Base-by-base conservation (phyloP, 1,140 invertebrate genomes). In the Drosophila nebulosa region DNA sequence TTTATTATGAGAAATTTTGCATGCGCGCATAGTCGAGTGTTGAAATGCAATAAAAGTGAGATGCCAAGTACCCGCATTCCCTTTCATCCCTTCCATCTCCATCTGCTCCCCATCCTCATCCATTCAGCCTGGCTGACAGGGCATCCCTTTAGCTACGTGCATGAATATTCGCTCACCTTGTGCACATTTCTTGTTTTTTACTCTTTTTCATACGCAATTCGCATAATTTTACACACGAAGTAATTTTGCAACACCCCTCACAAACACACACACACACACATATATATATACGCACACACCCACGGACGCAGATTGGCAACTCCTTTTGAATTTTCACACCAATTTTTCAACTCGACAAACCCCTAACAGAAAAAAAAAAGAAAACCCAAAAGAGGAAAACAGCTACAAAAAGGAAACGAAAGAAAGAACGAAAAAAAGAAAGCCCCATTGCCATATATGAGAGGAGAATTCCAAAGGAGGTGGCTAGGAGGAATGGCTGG, bases 301-400 rank as follows among this genome's bases (percentile, higher is more conserved):
- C 51, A 21, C 70, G 46, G 51, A 42, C 64, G 75, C 70, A 78
- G 78, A 88, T 75, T 83, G 74, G 80, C 72, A 85, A 66, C 86
- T 90, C 86, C 79, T 90, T 90, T 90, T 83, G 88, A 86, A 90
- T 90, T 90, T 90, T 90, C 86, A 88, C 86, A 90, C 86, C 86
- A 90, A 90, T 90, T 90, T 90, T 81, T 90, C 88, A 89, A 90
- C 80, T 79, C 80, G 86, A 84, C 86, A 89, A 89, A 85, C 81
- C 81, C 78, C 73, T 85, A 83, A 74, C 51, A 57, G 59, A 64
- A 72, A 39, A 26, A 59, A 62, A 36, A 36, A 21, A 42, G 30
- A 59, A 18, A 57, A 21, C 21, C 4, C 14, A 39, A 61, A 64
- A 55, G 26, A 57, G 62, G 59, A 57, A 62, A 67, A 67, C 69